These are phyloP conservation scores for Verasper variegatus DNA, from an alignment of 2,113 vertebrate genomes.

Conservation along the genomic window DNA sequence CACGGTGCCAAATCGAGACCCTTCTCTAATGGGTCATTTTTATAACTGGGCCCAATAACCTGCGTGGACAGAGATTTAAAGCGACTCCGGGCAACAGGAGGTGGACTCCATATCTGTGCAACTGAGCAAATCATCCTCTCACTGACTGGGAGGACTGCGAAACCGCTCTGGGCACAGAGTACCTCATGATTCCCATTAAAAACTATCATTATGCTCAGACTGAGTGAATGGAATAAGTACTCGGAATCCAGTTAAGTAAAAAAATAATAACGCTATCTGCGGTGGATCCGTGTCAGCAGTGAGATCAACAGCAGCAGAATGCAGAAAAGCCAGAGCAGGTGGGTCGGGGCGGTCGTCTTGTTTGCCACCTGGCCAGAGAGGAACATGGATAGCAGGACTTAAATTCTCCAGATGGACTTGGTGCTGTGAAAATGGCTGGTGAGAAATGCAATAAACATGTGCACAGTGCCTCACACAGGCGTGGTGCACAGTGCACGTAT, in stretches of 20 bases:
- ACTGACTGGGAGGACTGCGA: conserved; percentile 14
- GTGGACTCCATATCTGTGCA: conserved; percentile 30
- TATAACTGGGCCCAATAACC: conserved; percentile 32
- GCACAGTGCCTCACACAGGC: conserved; percentile 23
- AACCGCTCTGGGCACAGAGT: conserved; percentile 20
- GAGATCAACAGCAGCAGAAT: conserved; percentile 6
- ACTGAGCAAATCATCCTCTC: conserved; percentile 48
- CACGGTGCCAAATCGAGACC: conserved; percentile 38
- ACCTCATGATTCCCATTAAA: conserved; percentile 48
- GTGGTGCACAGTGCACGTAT: conserved; percentile 1
- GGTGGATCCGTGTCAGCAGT: conserved; percentile 34
- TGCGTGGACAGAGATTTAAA: conserved; percentile 39
- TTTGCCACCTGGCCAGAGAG: conserved; percentile 46
- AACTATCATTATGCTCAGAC: conserved; percentile 51
- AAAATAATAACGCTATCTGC: conserved; percentile 55
- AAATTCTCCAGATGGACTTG: conserved; percentile 49
- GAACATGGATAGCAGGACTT: conserved; percentile 41
- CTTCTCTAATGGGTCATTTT: conserved; percentile 40
- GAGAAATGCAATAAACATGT: conserved; percentile 36
- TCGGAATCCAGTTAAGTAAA: conserved; percentile 49
- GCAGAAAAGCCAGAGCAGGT: conserved; percentile 41
- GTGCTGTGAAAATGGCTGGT: conserved; percentile 38
- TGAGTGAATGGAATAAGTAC: conserved; percentile 51
- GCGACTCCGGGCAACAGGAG: conserved; percentile 28
- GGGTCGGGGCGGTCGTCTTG: conserved; percentile 31